phyloP scores from a whole-genome alignment of 2,888 invertebrate species.

The Drosophila lacicola region DNA sequence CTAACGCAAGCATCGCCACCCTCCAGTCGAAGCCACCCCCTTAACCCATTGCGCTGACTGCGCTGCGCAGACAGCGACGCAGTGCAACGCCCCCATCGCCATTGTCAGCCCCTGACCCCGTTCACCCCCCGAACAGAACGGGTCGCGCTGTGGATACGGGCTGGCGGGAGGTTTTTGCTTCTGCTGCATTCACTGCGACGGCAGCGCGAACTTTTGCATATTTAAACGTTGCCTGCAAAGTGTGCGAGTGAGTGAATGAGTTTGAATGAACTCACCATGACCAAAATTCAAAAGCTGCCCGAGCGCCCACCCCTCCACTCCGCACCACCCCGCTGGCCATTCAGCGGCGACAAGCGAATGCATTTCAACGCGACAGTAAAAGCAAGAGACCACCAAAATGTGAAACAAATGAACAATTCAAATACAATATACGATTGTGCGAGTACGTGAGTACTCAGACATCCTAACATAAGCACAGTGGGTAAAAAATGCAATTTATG shows the following conservation, averaged over 20 bases:
- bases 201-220: conserved; percentile 74
- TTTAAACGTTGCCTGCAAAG: conserved; percentile 68
- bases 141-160: background rate
- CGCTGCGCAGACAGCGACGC: conserved; percentile 56
- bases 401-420: conserved; percentile 59
- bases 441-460: conserved; percentile 24
- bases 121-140: background rate
- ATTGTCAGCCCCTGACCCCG: conserved; percentile 29
- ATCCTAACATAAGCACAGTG: conserved; percentile 37
- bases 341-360: conserved; percentile 51
- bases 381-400: conserved; percentile 39
- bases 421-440: conserved; percentile 36
- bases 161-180: conserved; percentile 40
- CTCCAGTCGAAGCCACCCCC: conserved; percentile 10
- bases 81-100: conserved; percentile 69
- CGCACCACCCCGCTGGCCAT: background rate
- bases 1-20: conserved; percentile 23
- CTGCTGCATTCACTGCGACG: conserved; percentile 64
- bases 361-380: conserved; percentile 65
- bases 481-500: background rate
- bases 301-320: conserved; percentile 21
- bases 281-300: conserved; percentile 51
- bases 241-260: conserved; percentile 75
- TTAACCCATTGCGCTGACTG: conserved; percentile 23
- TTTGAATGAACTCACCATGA: conserved; percentile 81